Base-by-base conservation (phyloP, 2,113 vertebrate genomes). In the Crotalus helleri region DNA sequence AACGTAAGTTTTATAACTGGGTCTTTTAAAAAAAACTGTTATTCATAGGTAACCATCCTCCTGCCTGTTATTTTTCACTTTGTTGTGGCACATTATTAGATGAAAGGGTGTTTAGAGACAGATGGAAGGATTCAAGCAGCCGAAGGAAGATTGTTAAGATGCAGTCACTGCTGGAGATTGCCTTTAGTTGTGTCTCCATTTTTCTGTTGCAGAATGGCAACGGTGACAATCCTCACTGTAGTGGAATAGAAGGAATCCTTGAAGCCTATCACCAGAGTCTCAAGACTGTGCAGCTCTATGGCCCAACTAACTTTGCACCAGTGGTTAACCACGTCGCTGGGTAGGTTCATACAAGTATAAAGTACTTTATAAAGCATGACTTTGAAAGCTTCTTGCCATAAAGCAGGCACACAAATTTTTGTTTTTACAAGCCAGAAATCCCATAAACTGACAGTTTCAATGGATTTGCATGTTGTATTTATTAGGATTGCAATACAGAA, bases 321-420 rank as follows among this genome's bases (percentile, higher is more conserved):
- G 98, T 99, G 0, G 98, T 99, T 96, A 99, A 99, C 96, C 98
- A 99, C 0, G 99, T 99, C 58, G 99, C 99, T 93, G 98, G 98
- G 99, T 99, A 95, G 95, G 95, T 39, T 55, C 74, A 81, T 49
- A 23, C 26, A 17, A 23, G 81, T 39, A 5, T 39, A 59, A 29
- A 44, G 21, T 39, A 44, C 23, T 64, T 87, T 54, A 81, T 81
- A 21, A 81, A 44, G 74, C 33, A 81, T 44, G 74, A 44, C 7
- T 44, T 21, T 81, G 74, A 44, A 81, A 21, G 74, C 33, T 81
- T 81, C 33, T 81, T 81, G 33, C 15, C 74, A 81, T 81, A 81
- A 81, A 81, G 33, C 33, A 39, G 17, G 33, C 7, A 44, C 17
- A 21, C 74, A 44, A 81, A 81, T 81, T 81, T 6, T 81, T 19